These are phyloP conservation scores for Heliconius sara DNA, from an alignment of 2,888 invertebrate species.

Conservation along the genomic window DNA sequence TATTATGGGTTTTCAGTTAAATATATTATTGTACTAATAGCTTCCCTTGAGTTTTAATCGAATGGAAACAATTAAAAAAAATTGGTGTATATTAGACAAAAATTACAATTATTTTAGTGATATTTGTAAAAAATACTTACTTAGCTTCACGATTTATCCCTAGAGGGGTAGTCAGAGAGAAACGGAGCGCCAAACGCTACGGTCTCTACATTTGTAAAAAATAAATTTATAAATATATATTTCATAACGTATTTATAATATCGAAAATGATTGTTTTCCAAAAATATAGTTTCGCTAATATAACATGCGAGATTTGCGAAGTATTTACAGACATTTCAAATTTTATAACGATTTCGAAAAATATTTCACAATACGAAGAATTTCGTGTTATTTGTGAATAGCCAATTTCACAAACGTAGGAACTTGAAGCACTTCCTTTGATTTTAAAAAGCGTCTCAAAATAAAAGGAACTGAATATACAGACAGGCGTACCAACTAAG, in stretches of 20 bases:
- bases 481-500: background rate
- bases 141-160: too few relatives aligned
- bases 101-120: too few relatives aligned
- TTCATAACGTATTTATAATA: too few relatives aligned
- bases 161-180: too few relatives aligned
- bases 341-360: background rate
- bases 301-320: background rate
- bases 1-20: background rate
- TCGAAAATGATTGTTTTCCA: too few relatives aligned
- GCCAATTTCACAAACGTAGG: slow-evolving; percentile 11
- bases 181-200: too few relatives aligned
- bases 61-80: too few relatives aligned
- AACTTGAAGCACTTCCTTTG: slow-evolving; percentile 12
- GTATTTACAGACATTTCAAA: background rate
- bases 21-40: background rate
- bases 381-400: background rate
- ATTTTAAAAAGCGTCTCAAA: slow-evolving; percentile 9
- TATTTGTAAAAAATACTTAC: too few relatives aligned
- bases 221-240: too few relatives aligned
- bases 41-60: background rate
- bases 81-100: too few relatives aligned
- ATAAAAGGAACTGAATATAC: slow-evolving; percentile 12
- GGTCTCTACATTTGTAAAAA: too few relatives aligned
- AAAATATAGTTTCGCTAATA: background rate
- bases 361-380: background rate